Conservation (phyloP, 2,888 invertebrate species). For the Cephus pygmeus region DNA sequence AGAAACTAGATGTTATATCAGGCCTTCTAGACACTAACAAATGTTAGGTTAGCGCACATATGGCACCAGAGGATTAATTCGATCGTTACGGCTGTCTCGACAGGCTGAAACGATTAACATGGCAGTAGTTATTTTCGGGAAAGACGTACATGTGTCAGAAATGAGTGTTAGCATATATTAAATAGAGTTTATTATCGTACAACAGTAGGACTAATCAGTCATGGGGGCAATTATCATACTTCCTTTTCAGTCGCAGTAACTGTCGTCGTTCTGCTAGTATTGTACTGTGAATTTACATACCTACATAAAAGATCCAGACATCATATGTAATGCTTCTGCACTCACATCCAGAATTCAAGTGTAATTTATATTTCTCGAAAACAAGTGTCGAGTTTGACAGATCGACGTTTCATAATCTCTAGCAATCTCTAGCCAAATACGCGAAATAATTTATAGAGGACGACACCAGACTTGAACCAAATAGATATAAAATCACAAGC, state of each 20-base stretch:
- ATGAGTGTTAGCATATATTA: neutral
- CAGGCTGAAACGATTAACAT: neutral
- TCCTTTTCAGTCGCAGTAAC: slow-evolving; percentile 30
- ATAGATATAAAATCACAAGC: neutral
- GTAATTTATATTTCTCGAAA: neutral
- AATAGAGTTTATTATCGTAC: neutral
- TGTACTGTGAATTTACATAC: neutral
- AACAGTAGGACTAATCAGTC: slow-evolving; percentile 34
- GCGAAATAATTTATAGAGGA: neutral
- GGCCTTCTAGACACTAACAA: neutral
- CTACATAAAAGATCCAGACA: neutral
- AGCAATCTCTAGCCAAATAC: neutral
- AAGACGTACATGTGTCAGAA: neutral
- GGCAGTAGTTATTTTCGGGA: neutral
- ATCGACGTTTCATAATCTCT: neutral
- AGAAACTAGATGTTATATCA: neutral
- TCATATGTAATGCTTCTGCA: neutral
- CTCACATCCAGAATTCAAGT: neutral
- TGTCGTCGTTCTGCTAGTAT: neutral
- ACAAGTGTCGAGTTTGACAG: neutral
- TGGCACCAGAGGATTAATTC: neutral
- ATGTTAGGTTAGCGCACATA: neutral
- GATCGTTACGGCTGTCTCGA: neutral
- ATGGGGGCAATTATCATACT: slow-evolving; percentile 58
- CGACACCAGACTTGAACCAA: neutral